Percentiles rank a stretch among this genome's conserved stretches.
phyloP scores from a whole-genome alignment of 1,140 invertebrate genomes.

The Ostrea edulis region DNA sequence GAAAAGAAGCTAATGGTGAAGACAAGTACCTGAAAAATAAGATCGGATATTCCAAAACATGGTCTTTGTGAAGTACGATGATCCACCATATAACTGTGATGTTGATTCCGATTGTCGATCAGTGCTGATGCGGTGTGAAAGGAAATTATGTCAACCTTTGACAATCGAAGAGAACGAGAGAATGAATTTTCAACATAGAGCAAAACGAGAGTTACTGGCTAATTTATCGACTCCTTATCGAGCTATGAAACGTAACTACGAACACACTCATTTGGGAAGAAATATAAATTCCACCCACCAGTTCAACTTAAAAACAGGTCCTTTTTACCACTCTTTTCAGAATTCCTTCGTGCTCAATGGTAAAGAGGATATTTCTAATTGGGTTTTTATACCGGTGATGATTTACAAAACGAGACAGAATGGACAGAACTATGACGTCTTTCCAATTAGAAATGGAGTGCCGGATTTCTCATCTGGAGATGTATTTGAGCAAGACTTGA shows the following conservation, averaged over 20 bases:
- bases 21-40: neutral
- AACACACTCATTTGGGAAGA: neutral
- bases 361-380: slow-evolving; percentile 58
- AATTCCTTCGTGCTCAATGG: slow-evolving; percentile 64
- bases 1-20: neutral
- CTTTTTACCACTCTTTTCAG: slow-evolving; percentile 52
- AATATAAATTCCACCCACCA: neutral
- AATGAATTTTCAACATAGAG: neutral
- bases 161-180: neutral
- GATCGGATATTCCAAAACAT: neutral
- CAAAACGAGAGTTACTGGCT: neutral
- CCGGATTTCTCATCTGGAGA: slow-evolving; percentile 49
- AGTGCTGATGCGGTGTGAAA: neutral
- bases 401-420: slow-evolving; percentile 59
- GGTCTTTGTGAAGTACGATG: neutral
- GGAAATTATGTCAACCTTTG: neutral
- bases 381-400: slow-evolving; percentile 65
- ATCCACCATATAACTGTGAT: neutral
- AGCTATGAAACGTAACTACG: neutral
- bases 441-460: slow-evolving; percentile 57
- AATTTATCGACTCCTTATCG: neutral
- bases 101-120: neutral
- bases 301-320: neutral
- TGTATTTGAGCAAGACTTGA: slow-evolving; percentile 55
- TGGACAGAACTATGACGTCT: slow-evolving; percentile 50